phyloP scores from a whole-genome alignment of 1,140 invertebrate species.

The Teleopsis dalmanni region DNA sequence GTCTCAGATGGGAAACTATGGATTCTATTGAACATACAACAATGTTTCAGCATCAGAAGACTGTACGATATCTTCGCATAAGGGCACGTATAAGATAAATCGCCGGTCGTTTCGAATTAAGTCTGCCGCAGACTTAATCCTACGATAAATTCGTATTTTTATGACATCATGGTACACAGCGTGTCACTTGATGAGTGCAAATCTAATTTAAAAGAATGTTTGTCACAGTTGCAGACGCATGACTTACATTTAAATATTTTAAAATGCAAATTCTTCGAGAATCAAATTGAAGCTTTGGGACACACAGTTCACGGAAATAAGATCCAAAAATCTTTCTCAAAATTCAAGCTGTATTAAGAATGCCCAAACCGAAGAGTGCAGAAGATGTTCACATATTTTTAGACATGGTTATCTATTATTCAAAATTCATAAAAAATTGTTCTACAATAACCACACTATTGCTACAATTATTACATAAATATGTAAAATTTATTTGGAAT shows the following conservation, averaged over 20 bases:
- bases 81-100: slow-evolving; percentile 39
- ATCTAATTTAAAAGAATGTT: neutral
- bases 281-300: slow-evolving; percentile 29
- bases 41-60: too few relatives aligned
- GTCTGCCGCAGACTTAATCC: slow-evolving; percentile 40
- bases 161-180: too few relatives aligned
- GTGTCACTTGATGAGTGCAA: too few relatives aligned
- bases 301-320: slow-evolving; percentile 31
- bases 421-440: slow-evolving; percentile 16
- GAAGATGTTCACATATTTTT: slow-evolving; percentile 14
- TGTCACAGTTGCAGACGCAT: neutral
- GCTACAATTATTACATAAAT: slow-evolving; percentile 10
- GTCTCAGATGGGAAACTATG: too few relatives aligned
- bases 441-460: slow-evolving; percentile 19
- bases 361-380: slow-evolving; percentile 11
- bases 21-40: too few relatives aligned
- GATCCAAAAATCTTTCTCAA: slow-evolving; percentile 34
- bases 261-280: slow-evolving; percentile 20
- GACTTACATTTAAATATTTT: slow-evolving; percentile 11
- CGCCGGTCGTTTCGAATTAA: slow-evolving; percentile 47
- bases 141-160: slow-evolving; percentile 2
- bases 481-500: neutral
- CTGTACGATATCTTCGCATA: slow-evolving; percentile 21
- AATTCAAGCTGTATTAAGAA: slow-evolving; percentile 21
- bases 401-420: slow-evolving; percentile 19